Evolutionary conservation across 2,113 vertebrate species (phyloP), one percentile per base, ranked within the genome.

Genomic region (Paracanthobrama guichenoti): DNA sequence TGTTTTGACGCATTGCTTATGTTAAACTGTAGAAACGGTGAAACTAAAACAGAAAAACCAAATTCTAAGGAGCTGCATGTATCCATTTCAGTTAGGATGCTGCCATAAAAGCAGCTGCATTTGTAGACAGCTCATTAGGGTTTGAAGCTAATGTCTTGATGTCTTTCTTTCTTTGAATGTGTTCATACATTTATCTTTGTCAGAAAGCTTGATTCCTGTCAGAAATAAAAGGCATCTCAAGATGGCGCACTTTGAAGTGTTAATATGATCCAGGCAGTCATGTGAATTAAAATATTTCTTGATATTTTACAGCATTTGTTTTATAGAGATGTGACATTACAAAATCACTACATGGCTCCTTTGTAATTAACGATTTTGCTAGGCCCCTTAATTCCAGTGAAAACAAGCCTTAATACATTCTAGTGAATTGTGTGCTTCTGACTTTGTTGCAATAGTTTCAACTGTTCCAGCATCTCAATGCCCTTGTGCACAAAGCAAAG

Each of bases 201-300:
- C 77, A 46, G 39, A 64, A n/a, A 20, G 20, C 39, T 62, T 42
- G 39, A 79, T 64, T 64, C 59, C 39, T 64, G 77, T 60, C 39
- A 46, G 77, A 20, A 46, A 64, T 76, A 53, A 76, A 22, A 26
- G 73, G 16, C 16, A 72, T 59, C 75, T 57, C 20, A 46, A 44
- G 31, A 79, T 79, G 2, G 77, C 26, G n/a, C 13, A 16, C 24
- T 64, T 46, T 64, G 57, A 79, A 79, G 42, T 79, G 77, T 46
- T 79, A 64, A 24, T 53, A 20, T 2, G 3, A 55, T 28, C 73
- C 10, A 35, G 46, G 48, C 48, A 76, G 73, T 26, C 26, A 31
- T 76, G 16, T 22, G 73, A 28, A 76, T 69, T 35, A 20, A 39
- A 35, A 20, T 6, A 35, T 39, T 74, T 74, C 20, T 44, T 74